Percentiles rank a stretch among this genome's conserved stretches.
Conservation (phyloP, 2,888 invertebrate species). For the Acronicta aceris region DNA sequence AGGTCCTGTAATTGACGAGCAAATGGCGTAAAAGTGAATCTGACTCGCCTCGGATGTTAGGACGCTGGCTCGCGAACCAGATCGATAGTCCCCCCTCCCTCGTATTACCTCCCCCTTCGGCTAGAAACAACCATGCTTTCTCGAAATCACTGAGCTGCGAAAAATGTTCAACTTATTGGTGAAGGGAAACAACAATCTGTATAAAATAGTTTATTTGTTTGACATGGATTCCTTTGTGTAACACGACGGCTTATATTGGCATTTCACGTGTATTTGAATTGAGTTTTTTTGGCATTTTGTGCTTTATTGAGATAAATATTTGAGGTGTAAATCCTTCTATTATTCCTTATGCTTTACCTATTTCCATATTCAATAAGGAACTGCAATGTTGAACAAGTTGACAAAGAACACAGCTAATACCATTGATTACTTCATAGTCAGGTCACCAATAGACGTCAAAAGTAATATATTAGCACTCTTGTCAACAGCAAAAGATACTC, state of each 20-base stretch:
- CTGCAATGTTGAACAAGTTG: no score
- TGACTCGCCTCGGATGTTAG: conserved; percentile 62
- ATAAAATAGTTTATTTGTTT: conserved; percentile 36
- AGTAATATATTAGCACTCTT: conserved; percentile 39
- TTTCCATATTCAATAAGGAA: conserved; percentile 24
- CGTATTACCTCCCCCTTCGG: conserved; percentile 41
- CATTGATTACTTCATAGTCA: conserved; percentile 26
- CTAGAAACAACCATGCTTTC: conserved; percentile 51
- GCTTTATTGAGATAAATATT: background rate
- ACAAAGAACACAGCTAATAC: no score
- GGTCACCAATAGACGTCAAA: conserved; percentile 19
- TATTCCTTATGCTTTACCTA: conserved; percentile 1
- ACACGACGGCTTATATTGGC: conserved; percentile 15
- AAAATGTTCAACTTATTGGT: conserved; percentile 38
- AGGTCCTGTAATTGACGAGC: conserved; percentile 68
- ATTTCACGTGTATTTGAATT: conserved; percentile 9
- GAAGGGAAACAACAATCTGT: conserved; percentile 37
- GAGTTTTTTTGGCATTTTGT: background rate
- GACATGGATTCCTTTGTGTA: conserved; percentile 26
- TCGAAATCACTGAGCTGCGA: conserved; percentile 46
- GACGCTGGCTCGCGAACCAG: conserved; percentile 63
- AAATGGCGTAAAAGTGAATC: conserved; percentile 78
- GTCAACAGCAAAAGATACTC: conserved; percentile 21
- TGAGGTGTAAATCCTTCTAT: conserved; percentile 14
- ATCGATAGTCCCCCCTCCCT: conserved; percentile 65